Base-by-base conservation (phyloP, 2,888 invertebrate species). In the Melinopterus prodromus region DNA sequence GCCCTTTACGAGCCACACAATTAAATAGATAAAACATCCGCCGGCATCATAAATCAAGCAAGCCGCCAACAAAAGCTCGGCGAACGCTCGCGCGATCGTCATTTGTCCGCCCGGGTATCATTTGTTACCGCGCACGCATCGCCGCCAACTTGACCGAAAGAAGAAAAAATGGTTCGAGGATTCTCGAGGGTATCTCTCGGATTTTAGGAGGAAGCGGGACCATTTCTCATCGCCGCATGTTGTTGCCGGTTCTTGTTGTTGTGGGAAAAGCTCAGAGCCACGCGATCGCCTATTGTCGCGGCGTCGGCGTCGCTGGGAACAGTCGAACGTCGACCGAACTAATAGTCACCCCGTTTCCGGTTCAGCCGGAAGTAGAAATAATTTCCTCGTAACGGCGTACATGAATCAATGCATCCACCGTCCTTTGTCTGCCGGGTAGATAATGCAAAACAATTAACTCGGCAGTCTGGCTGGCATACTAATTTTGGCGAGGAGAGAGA, bases 21-120 rank as follows among this genome's bases (percentile, higher is more conserved):
- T 88, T 87, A 87, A 86, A 87, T 87, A 87, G 87, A 87, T 87
- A 88, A 87, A 87, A 87, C 86, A 86, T 88, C 88, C 88, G 87
- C 74, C 15, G 2, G 74, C 15, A 35, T 15, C 36, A 74, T 74
- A 74, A 85, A 74, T 74, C 74, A 74, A 74, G 37, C 74, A 36
- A 36, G 35, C 74, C 35, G 74, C 74, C 26, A n/a, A 74, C 35
- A 74, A 16, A 74, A 74, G 35, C 71, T 15, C 71, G 71, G 71
- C 2, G 71, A 71, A 26, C n/a, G 71, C n/a, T n/a, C 15, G 69
- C 14, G 14, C 71, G 71, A 7, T 71, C 71, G 71, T 71, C 71
- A 71, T 71, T 71, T 71, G 71, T 71, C 26, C 71, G 15, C 12
- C 53, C 53, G 7, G 53, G 53, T 53, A 53, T 53, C 53, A 53